Percentiles rank a stretch among this genome's conserved stretches.
These are phyloP conservation scores for Mesorhabditis spiculigera DNA, from an alignment of 2,888 invertebrate genomes.

Conservation along the genomic window DNA sequence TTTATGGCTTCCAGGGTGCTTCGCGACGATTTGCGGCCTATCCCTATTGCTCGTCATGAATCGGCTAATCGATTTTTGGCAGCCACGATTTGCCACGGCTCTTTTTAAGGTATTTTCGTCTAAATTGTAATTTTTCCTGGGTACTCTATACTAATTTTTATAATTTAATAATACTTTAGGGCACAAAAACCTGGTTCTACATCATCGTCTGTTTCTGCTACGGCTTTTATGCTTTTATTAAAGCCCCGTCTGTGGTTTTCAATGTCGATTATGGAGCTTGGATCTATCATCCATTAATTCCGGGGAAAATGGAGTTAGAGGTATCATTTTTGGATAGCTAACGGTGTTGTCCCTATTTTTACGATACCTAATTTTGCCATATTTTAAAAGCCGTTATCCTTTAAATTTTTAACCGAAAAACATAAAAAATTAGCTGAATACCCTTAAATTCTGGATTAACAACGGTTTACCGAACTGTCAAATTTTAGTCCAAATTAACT, in stretches of 20 bases:
- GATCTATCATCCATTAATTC: neutral
- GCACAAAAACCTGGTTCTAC: neutral
- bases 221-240: neutral
- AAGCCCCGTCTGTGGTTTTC: neutral
- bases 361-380: too few species aligned
- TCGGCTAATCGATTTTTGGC: slow-evolving; percentile 1
- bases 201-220: neutral
- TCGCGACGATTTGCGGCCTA: neutral
- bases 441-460: too few species aligned
- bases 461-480: too few species aligned
- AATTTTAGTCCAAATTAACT: too few species aligned
- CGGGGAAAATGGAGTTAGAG: neutral
- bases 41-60: neutral
- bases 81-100: neutral
- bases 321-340: neutral
- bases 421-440: too few species aligned
- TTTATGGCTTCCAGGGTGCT: neutral
- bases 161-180: neutral
- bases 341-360: too few species aligned
- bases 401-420: too few species aligned
- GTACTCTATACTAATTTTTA: too few species aligned
- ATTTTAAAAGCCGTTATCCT: too few species aligned
- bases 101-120: neutral
- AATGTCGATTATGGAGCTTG: slow-evolving; percentile 1
- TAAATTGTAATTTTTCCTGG: too few species aligned